Evolutionary conservation across 2,113 vertebrate genomes (phyloP).

Genomic region (Micronycteris hirsuta): DNA sequence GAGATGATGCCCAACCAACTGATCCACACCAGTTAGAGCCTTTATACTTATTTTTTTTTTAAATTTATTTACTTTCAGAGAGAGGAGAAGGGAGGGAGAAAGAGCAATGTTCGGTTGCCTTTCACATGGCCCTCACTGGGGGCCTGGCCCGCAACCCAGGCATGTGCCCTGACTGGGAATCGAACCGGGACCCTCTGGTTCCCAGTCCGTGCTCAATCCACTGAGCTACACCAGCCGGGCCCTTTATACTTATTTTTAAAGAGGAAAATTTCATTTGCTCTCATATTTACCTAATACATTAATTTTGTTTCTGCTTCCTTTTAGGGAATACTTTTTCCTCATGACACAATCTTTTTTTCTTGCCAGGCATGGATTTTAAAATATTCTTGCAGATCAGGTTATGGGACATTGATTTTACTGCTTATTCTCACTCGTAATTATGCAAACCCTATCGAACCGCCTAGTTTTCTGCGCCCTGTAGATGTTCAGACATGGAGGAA

Average conservation of each 20-base stretch:
- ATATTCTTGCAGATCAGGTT: constrained; percentile 55
- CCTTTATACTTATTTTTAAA: background rate
- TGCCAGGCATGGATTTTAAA: background rate
- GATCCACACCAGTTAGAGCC: too few relatives aligned
- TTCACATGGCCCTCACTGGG: too few relatives aligned
- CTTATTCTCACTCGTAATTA: constrained; percentile 22
- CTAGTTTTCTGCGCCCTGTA: background rate
- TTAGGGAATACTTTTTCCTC: background rate
- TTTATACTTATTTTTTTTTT: too few relatives aligned
- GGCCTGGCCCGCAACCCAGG: too few relatives aligned
- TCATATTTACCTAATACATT: constrained; percentile 41
- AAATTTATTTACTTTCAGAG: too few relatives aligned
- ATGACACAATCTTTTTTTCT: constrained; percentile 44
- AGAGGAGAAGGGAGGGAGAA: too few relatives aligned
- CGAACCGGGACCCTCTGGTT: too few relatives aligned
- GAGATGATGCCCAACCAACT: too few relatives aligned
- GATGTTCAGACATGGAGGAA: background rate
- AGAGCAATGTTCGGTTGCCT: too few relatives aligned
- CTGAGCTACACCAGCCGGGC: too few relatives aligned
- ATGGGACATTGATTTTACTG: constrained; percentile 49
- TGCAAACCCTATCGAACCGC: background rate
- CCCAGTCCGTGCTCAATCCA: too few relatives aligned
- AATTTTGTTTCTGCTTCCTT: constrained; percentile 70
- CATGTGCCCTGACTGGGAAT: too few relatives aligned
- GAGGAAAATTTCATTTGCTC: background rate